Evolutionary conservation across 64 coral and sea anemone species (phyloP).

Genomic region (Stichodactyla mertensii): DNA sequence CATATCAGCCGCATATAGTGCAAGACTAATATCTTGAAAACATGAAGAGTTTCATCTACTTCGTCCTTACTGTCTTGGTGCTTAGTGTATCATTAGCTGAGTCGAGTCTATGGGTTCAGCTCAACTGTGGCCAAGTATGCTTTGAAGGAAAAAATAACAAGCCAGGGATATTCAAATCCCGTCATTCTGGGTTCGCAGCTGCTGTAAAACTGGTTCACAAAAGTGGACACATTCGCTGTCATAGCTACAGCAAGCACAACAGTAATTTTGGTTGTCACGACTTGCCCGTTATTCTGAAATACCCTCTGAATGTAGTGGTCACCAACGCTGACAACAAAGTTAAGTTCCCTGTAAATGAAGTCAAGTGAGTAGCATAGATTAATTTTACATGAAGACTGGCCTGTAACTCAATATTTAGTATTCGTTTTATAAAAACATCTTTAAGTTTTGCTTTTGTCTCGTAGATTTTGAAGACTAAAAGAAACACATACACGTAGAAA

Average conservation of each 20-base stretch:
- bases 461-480: too few relatives aligned
- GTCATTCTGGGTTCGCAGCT: not conserved
- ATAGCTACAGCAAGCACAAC: not conserved
- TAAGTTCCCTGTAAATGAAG: not conserved
- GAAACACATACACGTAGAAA: too few relatives aligned
- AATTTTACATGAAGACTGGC: not conserved
- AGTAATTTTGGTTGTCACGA: not conserved
- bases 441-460: too few relatives aligned
- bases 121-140: not conserved
- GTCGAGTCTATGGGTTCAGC: not conserved
- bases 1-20: too few relatives aligned
- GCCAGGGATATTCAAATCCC: not conserved
- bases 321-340: not conserved
- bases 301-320: not conserved
- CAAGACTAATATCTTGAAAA: not conserved
- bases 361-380: not conserved
- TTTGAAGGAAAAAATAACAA: not conserved
- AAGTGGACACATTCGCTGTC: not conserved
- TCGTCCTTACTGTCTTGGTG: not conserved
- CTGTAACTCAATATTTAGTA: not conserved
- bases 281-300: not conserved
- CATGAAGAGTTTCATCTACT: not conserved
- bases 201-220: constrained; percentile 13
- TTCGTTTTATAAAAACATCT: not conserved
- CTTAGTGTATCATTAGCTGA: not conserved